Evolutionary conservation across 2,888 invertebrate genomes (phyloP), one percentile per base, ranked within the genome.

Genomic region (Drosophila formosana): DNA sequence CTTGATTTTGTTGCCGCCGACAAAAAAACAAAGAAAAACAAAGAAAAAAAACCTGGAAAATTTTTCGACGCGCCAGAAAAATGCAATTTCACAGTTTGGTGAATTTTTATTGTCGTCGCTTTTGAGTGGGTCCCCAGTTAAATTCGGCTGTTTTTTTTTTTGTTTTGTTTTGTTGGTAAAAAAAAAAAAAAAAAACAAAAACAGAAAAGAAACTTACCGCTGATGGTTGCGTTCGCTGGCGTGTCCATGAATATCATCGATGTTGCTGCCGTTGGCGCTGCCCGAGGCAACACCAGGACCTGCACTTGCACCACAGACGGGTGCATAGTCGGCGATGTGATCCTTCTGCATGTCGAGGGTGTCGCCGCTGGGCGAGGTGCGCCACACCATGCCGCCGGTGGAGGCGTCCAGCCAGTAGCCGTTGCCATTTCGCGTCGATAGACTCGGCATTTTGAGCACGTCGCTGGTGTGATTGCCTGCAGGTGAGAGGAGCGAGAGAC

Each of bases 351-450:
- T 89, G 78, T 92, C 91, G 74, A 92, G 78, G 58, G 91, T 80
- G 80, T 91, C 90, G 78, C 91, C 90, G 66, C 77, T 88, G 60
- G 91, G 90, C 60, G 91, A 83, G 56, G 92, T 90, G 58, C 92
- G 91, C 92, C 92, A 92, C 41, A 92, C 91, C 91, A 92, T 92
- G 72, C 92, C 92, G 25, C 92, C 92, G 25, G 91, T 88, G 26
- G 92, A 91, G 64, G 92, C 91, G 78, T 92, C 93, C 77, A 92
- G 88, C 92, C 93, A 92, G 83, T 91, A 93, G 66, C 92, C 92
- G 74, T 92, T 92, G 30, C 89, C 91, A 75, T 85, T 90, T 66
- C 91, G 91, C 67, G 91, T 90, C 82, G 92, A 92, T 83, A 92
- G 88, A 82, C 91, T 92, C 75, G 92, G 91, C 91, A 92, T 92